Evolutionary conservation across 2,888 invertebrate species (phyloP), one percentile per base, ranked within the genome.

Genomic region (Chymomyza procnemis): DNA sequence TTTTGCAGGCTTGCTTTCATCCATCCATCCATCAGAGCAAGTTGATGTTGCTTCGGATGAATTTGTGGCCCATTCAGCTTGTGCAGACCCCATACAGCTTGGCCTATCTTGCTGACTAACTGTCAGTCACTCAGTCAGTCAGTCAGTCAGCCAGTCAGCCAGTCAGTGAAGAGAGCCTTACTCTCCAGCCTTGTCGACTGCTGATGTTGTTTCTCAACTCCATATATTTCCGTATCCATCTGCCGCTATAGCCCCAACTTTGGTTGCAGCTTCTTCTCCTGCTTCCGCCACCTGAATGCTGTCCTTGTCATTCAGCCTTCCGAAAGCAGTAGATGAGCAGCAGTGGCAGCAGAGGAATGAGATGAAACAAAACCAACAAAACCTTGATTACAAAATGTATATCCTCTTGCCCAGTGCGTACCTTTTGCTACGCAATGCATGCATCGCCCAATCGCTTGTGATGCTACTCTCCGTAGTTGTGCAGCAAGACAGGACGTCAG

Each of bases 1-100:
- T 86, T 81, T 79, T 87, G 81, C 80, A 74, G 83, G 62, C 68
- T 69, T 76, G 75, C 78, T 85, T 83, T 83, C 85, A 85, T 71
- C 74, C 84, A 83, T 71, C 74, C 84, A 83, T 83, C 80, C 82
- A 83, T 83, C 82, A 87, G 80, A 66, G 71, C 73, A 18, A 58
- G 83, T 69, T 63, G 66, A 69, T 76, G 69, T 58, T 67, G 75
- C 18, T 73, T 64, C 57, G 69, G 69, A 47, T 60, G 64, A 58
- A 16, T 18, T 8, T 58, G 41, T 41, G 41, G 41, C 19, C 19
- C n/a, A 46, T 18, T n/a, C 58, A 58, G 41, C 58, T 41, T 16
- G 46, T 61, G 61, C 47, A 50, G 19, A n/a, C n/a, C 50, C 19
- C 50, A n/a, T 50, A 26, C 47, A 19, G 61, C 26, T 19, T 62